Base-by-base conservation (phyloP, 2,797 vertebrate genomes). In the Etheostoma perlongum region DNA sequence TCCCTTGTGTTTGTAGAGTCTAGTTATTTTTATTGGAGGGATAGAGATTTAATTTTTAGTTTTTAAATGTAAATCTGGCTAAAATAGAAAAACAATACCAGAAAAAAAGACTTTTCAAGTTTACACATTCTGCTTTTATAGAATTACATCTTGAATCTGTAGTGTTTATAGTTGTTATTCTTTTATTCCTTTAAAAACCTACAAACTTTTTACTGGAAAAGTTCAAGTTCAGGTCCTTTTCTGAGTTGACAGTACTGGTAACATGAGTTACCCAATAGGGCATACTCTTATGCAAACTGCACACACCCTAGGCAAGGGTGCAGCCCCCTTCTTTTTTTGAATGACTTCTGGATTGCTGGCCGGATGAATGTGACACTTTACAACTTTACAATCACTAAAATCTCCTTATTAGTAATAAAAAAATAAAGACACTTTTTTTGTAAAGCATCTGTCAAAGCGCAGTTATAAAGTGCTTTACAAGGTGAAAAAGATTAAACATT, bases 231-330 rank as follows among this genome's bases (percentile, higher is more conserved):
- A 2, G 36, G 36, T 10, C 36, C 9, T 36, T 36, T 3, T 36
- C 36, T 36, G 36, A 36, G 9, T 2, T 36, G 36, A 36, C 9
- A 10, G 33, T 2, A 14, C 19, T 33, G 12, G 60, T 33, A 25
- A 48, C 59, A 27, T 51, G 36, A 58, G 23, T 55, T 19, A 36
- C 8, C 36, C 36, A 40, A 40, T 11, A 10, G 3, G 2, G 10
- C 36, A 19, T 71, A 18, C 21, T 70, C 36, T 33, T 5, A 83
- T 81, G 78, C 65, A 87, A 83, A 83, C 7, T 23, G 3, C 25
- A 54, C 42, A 58, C 36, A 68, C 57, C 57, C 66, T 51, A 47
- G 53, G 6, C 48, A 46, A 62, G 33, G 40, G 10, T 54, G 69
- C 53, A 61, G 52, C n/a, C 14, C 4, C 14, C 16, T 19, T 63